Evolutionary conservation across 2,888 invertebrate species (phyloP), one percentile per base, ranked within the genome.

Genomic region (Leucoptera coffeella): DNA sequence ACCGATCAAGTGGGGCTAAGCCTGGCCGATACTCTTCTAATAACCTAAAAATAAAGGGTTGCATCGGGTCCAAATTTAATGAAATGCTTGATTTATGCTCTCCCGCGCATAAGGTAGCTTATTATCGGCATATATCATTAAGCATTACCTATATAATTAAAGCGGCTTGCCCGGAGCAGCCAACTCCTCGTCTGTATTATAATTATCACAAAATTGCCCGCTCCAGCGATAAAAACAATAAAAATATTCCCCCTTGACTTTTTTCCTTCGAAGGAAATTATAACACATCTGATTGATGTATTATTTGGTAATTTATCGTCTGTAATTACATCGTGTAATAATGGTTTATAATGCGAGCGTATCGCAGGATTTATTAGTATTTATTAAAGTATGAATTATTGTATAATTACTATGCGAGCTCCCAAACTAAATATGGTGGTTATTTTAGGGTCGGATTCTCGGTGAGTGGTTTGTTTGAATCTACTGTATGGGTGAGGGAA

Each of bases 281-380:
- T 69, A 67, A 69, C 65, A 67, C 65, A 57, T 67, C 67, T 67
- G 67, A 69, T 69, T 67, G 67, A 69, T 67, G 67, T 64, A 67
- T 64, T 67, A 69, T 69, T 67, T 61, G 61, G 55, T 65, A 67
- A 69, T 67, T 69, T 69, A 69, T 69, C 57, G 65, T 48, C 39
- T 52, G 56, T 69, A 69, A 69, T 69, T 65, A 69, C 62, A 67
- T 65, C 60, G 54, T 59, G 61, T 67, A 67, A 67, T 67, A 64
- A 60, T 55, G 55, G 56, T 46, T 42, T 57, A 64, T 67, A 67
- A 67, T 65, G 51, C 54, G 43, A 28, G 45, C 42, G 43, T 41
- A 38, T 42, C 39, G 41, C 48, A 47, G 47, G 58, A 67, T 69
- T 69, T 67, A 67, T 67, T 62, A 62, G 59, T 67, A 62, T 67